phyloP scores from a whole-genome alignment of 2,888 invertebrate genomes.

The Caenorhabditis parvicauda region DNA sequence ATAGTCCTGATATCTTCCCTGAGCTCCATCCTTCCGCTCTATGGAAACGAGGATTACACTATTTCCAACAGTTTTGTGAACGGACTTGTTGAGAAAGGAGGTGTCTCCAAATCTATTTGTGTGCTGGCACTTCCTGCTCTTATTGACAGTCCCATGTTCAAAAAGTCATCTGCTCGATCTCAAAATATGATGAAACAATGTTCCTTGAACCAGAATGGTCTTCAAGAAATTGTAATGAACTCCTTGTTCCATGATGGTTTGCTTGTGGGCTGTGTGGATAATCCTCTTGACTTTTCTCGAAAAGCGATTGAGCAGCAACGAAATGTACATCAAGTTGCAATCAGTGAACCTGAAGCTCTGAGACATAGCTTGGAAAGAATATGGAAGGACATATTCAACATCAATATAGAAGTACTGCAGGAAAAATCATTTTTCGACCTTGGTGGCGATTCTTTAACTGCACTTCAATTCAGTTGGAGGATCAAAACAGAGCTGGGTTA shows the following conservation, averaged over 20 bases:
- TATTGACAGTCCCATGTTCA: constrained; percentile 26
- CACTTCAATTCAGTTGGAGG: constrained; percentile 52
- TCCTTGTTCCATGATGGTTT: no score
- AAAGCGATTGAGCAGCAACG: no score
- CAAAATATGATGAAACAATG: constrained; percentile 9
- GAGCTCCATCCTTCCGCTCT: constrained; percentile 38
- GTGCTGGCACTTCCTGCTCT: constrained; percentile 29
- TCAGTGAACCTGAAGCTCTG: background rate
- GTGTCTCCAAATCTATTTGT: background rate
- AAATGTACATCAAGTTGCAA: no score
- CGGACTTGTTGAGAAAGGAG: constrained; percentile 6
- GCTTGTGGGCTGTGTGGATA: no score
- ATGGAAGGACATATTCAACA: background rate
- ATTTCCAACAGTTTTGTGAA: constrained; percentile 48
- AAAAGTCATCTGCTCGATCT: background rate
- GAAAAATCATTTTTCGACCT: constrained; percentile 48
- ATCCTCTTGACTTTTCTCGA: background rate
- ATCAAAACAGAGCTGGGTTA: constrained; percentile 26
- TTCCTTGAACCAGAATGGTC: constrained; percentile 6
- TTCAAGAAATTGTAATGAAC: constrained; percentile 8
- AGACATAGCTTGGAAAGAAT: background rate
- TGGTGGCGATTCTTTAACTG: constrained; percentile 57
- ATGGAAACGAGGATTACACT: constrained; percentile 46
- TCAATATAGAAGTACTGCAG: constrained; percentile 7
- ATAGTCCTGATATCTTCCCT: constrained; percentile 46